phyloP scores from a whole-genome alignment of 2,113 vertebrate genomes.

The Carassius auratus region DNA sequence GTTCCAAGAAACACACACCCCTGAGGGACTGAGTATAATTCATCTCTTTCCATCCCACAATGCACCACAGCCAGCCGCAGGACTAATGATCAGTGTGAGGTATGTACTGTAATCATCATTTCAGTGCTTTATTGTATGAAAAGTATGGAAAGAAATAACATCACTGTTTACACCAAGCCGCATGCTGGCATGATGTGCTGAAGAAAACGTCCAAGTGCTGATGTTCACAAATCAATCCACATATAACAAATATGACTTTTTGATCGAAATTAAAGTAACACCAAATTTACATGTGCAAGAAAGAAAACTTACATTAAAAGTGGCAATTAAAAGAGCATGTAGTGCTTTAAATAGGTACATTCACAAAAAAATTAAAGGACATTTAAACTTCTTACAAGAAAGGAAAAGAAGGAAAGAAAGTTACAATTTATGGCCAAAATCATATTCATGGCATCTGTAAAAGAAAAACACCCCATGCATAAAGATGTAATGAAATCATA shows the following conservation, averaged over 20 bases:
- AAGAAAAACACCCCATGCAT: not conserved
- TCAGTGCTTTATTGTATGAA: conserved; percentile 6
- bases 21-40: not conserved
- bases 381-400: not conserved
- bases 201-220: conserved; percentile 7
- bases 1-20: not conserved
- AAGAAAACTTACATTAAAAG: not conserved
- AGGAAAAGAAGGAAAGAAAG: conserved; percentile 2
- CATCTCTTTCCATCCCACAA: not conserved
- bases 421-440: not conserved
- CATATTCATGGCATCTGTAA: not conserved
- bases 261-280: not conserved
- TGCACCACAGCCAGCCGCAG: not conserved
- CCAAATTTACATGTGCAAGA: not conserved
- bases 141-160: conserved; percentile 23
- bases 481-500: conserved; percentile 12
- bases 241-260: not conserved
- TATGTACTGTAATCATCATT: conserved; percentile 16
- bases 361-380: conserved; percentile 22
- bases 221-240: conserved; percentile 26
- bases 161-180: not conserved
- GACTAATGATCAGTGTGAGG: not conserved
- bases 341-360: not conserved
- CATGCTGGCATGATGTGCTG: conserved; percentile 30
- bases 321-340: not conserved